Evolutionary conservation across 1,140 invertebrate species (phyloP), one percentile per base, ranked within the genome.

Genomic region (Calephelis nemesis): DNA sequence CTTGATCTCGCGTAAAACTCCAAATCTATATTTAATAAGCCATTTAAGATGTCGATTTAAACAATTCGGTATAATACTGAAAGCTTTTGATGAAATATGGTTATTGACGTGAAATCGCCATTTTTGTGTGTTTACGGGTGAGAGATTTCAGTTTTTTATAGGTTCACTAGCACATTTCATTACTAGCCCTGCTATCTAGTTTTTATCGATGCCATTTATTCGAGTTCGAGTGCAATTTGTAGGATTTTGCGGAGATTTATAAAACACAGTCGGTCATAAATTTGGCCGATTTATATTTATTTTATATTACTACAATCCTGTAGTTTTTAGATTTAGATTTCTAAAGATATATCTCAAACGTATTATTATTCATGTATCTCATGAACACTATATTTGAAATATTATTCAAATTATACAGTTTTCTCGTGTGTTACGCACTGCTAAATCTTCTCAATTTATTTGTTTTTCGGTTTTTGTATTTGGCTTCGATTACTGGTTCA

Each of bases 201-300:
- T 60, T 60, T 60, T 60, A 60, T 60, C 58, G 58, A n/a, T 60
- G 58, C 58, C 30, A 60, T 60, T 60, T 60, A 40, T 60, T 60
- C 30, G 30, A 60, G 58, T 60, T 40, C 42, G 42, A 45, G 42
- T 45, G 42, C 42, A 45, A 45, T 45, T 45, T 4, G 42, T 45
- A 45, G 42, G 30, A 60, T 60, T 60, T 60, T 60, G 58, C 11
- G 39, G n/a, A 60, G 58, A 60, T 60, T 60, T 60, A 60, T 60
- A 40, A 60, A 19, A 42, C 58, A 42, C 11, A 39, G 4, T n/a
- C 10, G 30, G 8, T 12, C 11, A 42, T 60, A 60, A 7, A 60
- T 60, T 60, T n/a, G 30, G 58, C 42, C 39, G 39, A 60, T 60
- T 60, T 60, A 8, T 60, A 7, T 45, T 45, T 45, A 45, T 60